phyloP scores from a whole-genome alignment of 2,797 vertebrate species.

The Pantherophis vulpinus region DNA sequence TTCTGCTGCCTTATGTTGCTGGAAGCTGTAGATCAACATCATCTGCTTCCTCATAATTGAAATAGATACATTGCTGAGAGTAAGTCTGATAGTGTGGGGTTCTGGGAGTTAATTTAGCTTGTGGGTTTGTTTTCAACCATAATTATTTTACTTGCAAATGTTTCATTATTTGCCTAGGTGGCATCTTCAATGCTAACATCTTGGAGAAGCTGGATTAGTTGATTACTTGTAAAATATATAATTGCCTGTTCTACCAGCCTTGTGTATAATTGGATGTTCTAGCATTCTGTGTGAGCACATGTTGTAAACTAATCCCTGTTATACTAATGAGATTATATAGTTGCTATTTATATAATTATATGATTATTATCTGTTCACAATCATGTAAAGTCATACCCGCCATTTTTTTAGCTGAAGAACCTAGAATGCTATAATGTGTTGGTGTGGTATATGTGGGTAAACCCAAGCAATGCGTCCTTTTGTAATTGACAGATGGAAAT shows the following conservation, averaged over 20 bases:
- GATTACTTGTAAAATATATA: background rate
- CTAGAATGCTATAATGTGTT: background rate
- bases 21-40: background rate
- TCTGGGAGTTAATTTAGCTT: background rate
- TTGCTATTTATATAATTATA: background rate
- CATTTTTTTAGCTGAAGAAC: background rate
- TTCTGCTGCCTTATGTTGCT: background rate
- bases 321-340: background rate
- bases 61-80: background rate
- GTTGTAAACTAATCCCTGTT: background rate
- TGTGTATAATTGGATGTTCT: background rate
- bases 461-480: background rate
- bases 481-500: background rate
- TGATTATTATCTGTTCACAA: background rate
- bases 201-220: background rate
- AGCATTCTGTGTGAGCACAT: background rate
- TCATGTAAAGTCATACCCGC: background rate
- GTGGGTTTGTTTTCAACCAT: background rate
- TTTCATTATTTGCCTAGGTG: background rate
- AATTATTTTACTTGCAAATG: background rate
- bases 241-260: background rate
- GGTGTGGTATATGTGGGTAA: background rate
- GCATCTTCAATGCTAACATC: background rate
- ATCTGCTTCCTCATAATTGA: background rate
- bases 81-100: background rate